Percentiles rank a stretch among this genome's conserved stretches.
Conservation (phyloP, 1,140 invertebrate species). For the Nixonia krombeini region DNA sequence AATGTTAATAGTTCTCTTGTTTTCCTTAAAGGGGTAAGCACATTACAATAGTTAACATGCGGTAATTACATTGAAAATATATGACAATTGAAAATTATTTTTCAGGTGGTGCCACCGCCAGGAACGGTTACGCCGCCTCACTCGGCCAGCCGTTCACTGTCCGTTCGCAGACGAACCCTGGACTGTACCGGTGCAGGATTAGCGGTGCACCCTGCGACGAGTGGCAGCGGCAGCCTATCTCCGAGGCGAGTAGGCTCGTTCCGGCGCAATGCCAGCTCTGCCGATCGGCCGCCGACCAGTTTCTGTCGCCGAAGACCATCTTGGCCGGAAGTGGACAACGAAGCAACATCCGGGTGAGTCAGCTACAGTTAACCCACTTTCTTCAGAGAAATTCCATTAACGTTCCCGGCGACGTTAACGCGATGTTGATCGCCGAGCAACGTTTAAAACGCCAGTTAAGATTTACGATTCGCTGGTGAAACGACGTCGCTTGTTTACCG, state of each 20-base stretch:
- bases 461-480: no score
- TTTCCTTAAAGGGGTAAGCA: no score
- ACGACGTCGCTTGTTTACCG: no score
- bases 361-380: no score
- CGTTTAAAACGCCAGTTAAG: no score
- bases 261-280: conserved; percentile 67
- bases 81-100: no score
- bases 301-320: conserved; percentile 83
- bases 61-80: no score
- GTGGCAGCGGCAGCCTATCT: conserved; percentile 35
- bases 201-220: conserved; percentile 70
- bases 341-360: conserved; percentile 84
- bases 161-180: conserved; percentile 57
- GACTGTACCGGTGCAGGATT: conserved; percentile 54
- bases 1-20: no score
- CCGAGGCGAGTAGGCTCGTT: conserved; percentile 52
- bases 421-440: no score
- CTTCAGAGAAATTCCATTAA: no score
- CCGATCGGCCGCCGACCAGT: conserved; percentile 76
- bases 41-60: no score
- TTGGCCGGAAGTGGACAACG: conserved; percentile 86
- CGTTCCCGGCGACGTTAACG: no score
- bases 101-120: conserved; percentile 75
- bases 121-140: conserved; percentile 71
- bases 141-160: conserved; percentile 40